Evolutionary conservation across 2,113 vertebrate genomes (phyloP), one percentile per base, ranked within the genome.

Genomic region (Haplochromis burtoni): DNA sequence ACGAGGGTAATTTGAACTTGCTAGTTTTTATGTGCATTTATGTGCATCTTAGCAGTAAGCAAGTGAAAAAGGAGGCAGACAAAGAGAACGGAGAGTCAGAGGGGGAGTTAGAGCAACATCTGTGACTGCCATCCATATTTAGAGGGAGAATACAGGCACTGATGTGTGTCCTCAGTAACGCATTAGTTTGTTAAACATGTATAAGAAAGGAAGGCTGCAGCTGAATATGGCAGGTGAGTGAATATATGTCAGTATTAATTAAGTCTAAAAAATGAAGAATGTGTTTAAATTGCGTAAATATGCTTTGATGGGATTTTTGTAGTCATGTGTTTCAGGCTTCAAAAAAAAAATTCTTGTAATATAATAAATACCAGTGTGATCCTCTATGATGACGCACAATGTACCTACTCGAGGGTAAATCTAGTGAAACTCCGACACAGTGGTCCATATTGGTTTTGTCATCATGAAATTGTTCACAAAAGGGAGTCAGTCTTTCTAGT

Each of bases 121-220:
- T 92, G 86, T 85, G 91, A 85, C 85, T 91, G 88, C 71, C 91
- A 91, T 85, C 90, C 59, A 13, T 88, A 89, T 89, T 86, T 88
- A 61, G 88, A 86, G 87, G 88, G 82, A 89, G 91, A 85, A 91
- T 66, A 86, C 85, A 81, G 49, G 88, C 89, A 82, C 63, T 91
- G 86, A 86, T 91, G 91, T 84, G 82, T 87, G 84, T 86, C 91
- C 81, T 63, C 87, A 92, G 80, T 93, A 93, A 90, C 33, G 76
- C 38, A 57, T 80, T 55, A 84, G 80, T 81, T 87, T 87, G 85
- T 89, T 87, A 84, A 91, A 87, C 83, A 89, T 87, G 84, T 61
- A 85, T 82, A 66, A 87, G 63, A 76, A 86, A 84, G 85, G 76
- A 87, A 89, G 89, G 78, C 82, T 86, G 57, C 29, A 45, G 76